Evolutionary conservation across 2,797 vertebrate genomes (phyloP), one percentile per base, ranked within the genome.

Genomic region (Myiothlypis coronata): DNA sequence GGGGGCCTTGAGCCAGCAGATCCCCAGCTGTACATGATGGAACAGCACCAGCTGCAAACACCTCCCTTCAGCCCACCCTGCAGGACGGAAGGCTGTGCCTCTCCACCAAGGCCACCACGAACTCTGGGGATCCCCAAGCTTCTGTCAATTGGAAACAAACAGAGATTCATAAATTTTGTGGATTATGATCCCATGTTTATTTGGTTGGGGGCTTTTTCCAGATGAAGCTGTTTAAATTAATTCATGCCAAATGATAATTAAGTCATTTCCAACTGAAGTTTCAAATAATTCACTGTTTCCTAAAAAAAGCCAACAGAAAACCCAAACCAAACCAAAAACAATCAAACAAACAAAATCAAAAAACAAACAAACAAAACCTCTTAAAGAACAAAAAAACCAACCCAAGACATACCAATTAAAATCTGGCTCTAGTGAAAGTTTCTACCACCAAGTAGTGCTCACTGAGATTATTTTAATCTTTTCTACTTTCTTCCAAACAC

Each of bases 331-430:
- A 47, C 12, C 3, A 34, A 69, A n/a, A 44, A 9, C 14, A 63
- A 44, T 1, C 4, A 44, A 49, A 9, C 7, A 32, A 71, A 35
- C 1, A 24, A 37, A 85, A 32, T 10, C 9, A n/a, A 22, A 57
- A 16, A 7, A 0, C 26, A 43, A 63, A 2, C 6, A 30, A 64
- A 16, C 15, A 44, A 35, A 59, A 28, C 0, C 3, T 1, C 12
- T 4, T 23, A n/a, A n/a, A 32, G 8, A 24, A 30, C 2, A 65
- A 53, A 41, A 21, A 30, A 74, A 28, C 1, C 17, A 56, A 41
- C 16, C 1, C 5, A 17, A 84, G n/a, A 34, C 4, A 37, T 19
- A 56, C 6, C 26, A 49, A 39, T 15, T 20, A 71, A 67, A 35
- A 1, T 15, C 35, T 67, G 39, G 0, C 2, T 70, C 2, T 67